Conservation (phyloP, 2,113 vertebrate species). For the Columba livia region DNA sequence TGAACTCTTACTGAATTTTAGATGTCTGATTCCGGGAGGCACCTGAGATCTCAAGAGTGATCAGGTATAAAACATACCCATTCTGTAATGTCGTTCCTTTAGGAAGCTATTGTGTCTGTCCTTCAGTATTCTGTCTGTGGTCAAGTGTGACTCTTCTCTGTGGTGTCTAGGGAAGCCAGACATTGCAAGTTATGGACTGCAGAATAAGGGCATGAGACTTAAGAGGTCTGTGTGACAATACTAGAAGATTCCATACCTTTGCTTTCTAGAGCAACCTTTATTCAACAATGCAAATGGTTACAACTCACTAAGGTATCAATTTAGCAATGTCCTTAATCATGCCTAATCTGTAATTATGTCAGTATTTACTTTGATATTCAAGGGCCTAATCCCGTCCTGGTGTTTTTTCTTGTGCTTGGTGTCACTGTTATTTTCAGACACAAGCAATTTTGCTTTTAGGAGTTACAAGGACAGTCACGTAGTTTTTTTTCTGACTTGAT, state of each 20-base stretch:
- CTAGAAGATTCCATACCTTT: background rate
- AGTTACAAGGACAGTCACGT: background rate
- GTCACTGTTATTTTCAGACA: background rate
- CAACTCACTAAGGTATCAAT: background rate
- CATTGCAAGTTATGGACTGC: background rate
- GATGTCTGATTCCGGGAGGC: background rate
- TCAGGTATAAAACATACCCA: background rate
- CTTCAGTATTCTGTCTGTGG: background rate
- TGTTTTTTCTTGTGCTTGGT: background rate
- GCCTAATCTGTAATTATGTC: background rate
- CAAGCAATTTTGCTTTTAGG: background rate
- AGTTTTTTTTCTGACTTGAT: background rate
- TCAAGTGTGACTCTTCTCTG: background rate
- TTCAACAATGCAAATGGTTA: background rate
- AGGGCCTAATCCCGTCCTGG: background rate
- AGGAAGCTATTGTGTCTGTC: background rate
- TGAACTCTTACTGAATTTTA: background rate
- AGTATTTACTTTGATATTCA: background rate
- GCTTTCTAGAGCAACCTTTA: background rate
- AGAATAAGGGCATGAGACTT: background rate
- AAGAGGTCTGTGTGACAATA: background rate
- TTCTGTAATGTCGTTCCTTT: background rate
- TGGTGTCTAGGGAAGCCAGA: background rate
- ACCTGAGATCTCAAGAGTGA: background rate
- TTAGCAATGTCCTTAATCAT: background rate